Evolutionary conservation across 1,140 invertebrate species (phyloP), one percentile per base, ranked within the genome.

Genomic region (Dreissena rostriformis): DNA sequence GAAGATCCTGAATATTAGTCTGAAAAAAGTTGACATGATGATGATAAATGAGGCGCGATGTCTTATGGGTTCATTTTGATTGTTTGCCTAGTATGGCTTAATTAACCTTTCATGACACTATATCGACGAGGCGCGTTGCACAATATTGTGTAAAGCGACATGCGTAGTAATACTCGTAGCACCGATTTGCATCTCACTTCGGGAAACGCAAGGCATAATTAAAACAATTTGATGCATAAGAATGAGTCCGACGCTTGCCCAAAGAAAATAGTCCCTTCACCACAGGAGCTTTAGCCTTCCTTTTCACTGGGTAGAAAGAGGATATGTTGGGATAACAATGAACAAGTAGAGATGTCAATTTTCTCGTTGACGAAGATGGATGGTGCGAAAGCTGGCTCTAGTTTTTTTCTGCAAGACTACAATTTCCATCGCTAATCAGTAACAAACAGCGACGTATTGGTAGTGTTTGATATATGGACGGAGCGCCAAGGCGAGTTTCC

Each of bases 91-190:
- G 61, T 73, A 73, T 61, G 53, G 70, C 71, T 75, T 82, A 82
- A 82, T 82, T 82, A 82, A 82, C 80, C 80, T 72, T 49, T 65
- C 29, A 57, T 57, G 53, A 73, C 73, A 74, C 80, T 68, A 52
- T 74, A 57, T 57, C 29, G 22, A 73, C 2, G 72, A 82, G 39
- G 71, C 70, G 63, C 80, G n/a, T 82, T 82, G 80, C 80, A 82
- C 80, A 82, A 82, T 82, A 82, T 75, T 82, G 72, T 82, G 80
- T 82, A 82, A 82, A 82, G 39, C 80, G 80, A 74, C 80, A 68
- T 72, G 80, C 80, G 80, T 66, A 74, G 52, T 74, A 82, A 82
- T 82, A n/a, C n/a, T n/a, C n/a, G n/a, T n/a, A 74, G 53, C 61
- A 49, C 72, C 71, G 72, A 53, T 66, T 74, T 82, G 65, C 80